Evolutionary conservation across 2,888 invertebrate species (phyloP), one percentile per base, ranked within the genome.

Genomic region (Trisateles emortualis): DNA sequence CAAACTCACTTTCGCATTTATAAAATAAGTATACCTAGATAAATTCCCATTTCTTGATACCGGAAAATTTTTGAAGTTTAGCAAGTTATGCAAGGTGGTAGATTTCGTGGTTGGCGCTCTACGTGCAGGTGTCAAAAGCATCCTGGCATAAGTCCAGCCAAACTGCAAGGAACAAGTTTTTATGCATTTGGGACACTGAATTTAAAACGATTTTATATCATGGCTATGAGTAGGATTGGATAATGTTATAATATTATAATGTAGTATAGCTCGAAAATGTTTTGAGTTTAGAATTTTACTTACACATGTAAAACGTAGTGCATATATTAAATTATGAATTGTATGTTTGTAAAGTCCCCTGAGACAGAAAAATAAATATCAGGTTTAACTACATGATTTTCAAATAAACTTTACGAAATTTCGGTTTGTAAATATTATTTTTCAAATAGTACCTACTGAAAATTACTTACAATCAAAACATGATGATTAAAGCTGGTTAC

Each of bases 51-150:
- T 13, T 1, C 6, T 14, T 14, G 4, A 8, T 33, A 14, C 5
- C 32, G 5, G 3, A 5, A 2, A 11, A 32, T 32, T 14, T 33
- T 33, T 33, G 5, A 33, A 16, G 33, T 33, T 33, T n/a, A 6
- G 19, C 10, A 49, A 54, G 22, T 33, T 29, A 0, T 13, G 53
- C 40, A 33, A 55, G 52, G 57, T 51, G 22, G 32, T 32, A 59
- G 47, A 60, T 69, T 69, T 48, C 60, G 58, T 33, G 32, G 53
- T 51, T 52, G 49, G 41, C 36, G 40, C 26, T 49, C 41, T 32
- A 35, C 36, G 35, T 56, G 36, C 56, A 56, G 47, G 65, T 69
- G 65, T 66, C 52, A 60, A 64, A 68, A 59, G 53, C 46, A 50
- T 43, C 14, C 49, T 66, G 69, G 69, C 69, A 14, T n/a, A 13